phyloP scores from a whole-genome alignment of 2,797 vertebrate genomes.

The Falco novaeseelandiae region DNA sequence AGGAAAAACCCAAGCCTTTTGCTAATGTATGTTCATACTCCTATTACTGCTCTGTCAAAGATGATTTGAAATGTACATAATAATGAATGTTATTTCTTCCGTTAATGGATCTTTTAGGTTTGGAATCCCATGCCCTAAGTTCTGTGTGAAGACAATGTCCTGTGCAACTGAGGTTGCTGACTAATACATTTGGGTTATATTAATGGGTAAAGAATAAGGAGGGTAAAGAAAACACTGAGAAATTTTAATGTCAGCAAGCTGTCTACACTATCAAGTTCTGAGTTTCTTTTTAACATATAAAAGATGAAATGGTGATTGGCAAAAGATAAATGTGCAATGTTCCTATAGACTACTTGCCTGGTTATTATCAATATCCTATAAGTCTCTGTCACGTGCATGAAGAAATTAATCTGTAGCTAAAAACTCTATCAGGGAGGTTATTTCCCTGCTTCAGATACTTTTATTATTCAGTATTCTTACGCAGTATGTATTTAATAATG shows the following conservation, averaged over 20 bases:
- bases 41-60: background rate
- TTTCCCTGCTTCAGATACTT: background rate
- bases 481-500: background rate
- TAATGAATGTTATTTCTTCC: background rate
- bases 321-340: constrained; percentile 30
- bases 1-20: background rate
- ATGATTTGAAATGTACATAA: background rate
- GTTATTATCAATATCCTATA: background rate
- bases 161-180: background rate
- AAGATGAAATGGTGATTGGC: constrained; percentile 4
- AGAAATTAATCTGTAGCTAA: constrained; percentile 5
- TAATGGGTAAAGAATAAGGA: background rate
- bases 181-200: background rate
- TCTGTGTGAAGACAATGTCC: background rate
- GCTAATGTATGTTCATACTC: background rate
- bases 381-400: background rate
- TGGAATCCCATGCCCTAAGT: background rate
- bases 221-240: constrained; percentile 4
- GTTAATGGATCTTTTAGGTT: background rate
- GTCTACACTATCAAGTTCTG: background rate
- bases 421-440: background rate
- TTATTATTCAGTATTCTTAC: background rate
- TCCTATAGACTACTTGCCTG: background rate
- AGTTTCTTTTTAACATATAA: background rate
- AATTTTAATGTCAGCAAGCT: constrained; percentile 17